Conservation (phyloP, 2,113 vertebrate genomes). For the Coptodon bakossiorum region DNA sequence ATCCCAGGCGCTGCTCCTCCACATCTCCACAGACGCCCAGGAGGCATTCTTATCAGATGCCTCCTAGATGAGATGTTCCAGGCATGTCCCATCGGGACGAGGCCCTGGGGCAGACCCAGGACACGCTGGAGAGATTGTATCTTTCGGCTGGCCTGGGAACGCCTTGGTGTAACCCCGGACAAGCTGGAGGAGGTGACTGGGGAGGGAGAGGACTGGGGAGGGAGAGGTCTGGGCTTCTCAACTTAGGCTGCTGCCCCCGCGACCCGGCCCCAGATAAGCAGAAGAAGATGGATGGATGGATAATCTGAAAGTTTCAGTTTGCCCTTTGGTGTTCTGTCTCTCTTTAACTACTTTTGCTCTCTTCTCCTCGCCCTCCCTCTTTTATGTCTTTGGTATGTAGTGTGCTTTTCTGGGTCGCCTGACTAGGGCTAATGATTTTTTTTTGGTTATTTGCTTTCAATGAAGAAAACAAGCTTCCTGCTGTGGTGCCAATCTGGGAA, state of each 20-base stretch:
- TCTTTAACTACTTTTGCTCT: not conserved
- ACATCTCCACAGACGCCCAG: not conserved
- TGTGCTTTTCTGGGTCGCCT: not conserved
- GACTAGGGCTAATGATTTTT: not conserved
- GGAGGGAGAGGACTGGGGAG: not conserved
- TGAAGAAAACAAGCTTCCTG: not conserved
- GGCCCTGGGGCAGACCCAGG: not conserved
- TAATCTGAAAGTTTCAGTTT: not conserved
- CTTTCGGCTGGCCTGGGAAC: not conserved
- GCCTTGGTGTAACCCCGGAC: not conserved
- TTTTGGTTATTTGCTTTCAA: not conserved
- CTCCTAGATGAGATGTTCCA: not conserved
- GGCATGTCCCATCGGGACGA: not conserved
- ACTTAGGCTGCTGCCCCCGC: not conserved
- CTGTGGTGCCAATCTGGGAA: not conserved
- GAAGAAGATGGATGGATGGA: not conserved
- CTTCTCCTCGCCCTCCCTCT: not conserved
- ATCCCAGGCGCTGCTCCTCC: not conserved
- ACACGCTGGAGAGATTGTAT: not conserved
- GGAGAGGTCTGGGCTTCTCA: not conserved
- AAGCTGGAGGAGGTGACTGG: not conserved
- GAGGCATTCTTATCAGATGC: not conserved
- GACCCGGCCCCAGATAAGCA: not conserved
- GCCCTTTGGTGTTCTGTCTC: not conserved
- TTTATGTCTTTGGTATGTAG: not conserved